phyloP scores from a whole-genome alignment of 2,113 vertebrate genomes.

The Plecotus auritus region DNA sequence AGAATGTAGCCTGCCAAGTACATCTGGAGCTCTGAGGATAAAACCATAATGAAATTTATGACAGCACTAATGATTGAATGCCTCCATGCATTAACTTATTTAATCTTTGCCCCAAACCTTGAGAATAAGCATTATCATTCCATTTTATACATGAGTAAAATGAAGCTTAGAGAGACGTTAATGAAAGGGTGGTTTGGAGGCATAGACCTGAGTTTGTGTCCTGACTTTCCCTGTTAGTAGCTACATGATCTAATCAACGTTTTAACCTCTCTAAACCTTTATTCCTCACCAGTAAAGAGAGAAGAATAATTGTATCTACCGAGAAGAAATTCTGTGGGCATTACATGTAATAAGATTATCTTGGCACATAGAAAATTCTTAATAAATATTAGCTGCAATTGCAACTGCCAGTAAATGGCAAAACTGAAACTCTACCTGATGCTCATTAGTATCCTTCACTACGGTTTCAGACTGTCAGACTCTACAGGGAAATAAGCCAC shows the following conservation, averaged over 20 bases:
- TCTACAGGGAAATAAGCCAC: background rate
- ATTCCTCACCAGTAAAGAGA: background rate
- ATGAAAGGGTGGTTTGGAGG: background rate
- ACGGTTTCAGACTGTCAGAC: background rate
- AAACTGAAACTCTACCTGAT: background rate
- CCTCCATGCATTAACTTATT: conserved; percentile 14
- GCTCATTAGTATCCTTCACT: background rate
- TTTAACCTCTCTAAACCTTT: background rate
- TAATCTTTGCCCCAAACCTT: conserved; percentile 32
- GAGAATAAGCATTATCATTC: background rate
- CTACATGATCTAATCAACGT: background rate
- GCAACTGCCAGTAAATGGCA: background rate
- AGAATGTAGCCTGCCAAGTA: background rate
- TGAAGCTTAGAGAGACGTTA: background rate
- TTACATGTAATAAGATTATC: background rate
- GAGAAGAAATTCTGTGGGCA: background rate
- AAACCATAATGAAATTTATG: conserved; percentile 57
- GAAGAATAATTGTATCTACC: background rate
- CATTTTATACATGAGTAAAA: background rate
- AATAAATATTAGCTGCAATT: conserved; percentile 3
- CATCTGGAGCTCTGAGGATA: background rate
- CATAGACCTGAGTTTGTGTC: background rate
- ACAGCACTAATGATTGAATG: background rate
- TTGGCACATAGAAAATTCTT: background rate
- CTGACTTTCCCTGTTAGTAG: background rate